Evolutionary conservation across 2,888 invertebrate species (phyloP).

Genomic region (Panzeria rudis): DNA sequence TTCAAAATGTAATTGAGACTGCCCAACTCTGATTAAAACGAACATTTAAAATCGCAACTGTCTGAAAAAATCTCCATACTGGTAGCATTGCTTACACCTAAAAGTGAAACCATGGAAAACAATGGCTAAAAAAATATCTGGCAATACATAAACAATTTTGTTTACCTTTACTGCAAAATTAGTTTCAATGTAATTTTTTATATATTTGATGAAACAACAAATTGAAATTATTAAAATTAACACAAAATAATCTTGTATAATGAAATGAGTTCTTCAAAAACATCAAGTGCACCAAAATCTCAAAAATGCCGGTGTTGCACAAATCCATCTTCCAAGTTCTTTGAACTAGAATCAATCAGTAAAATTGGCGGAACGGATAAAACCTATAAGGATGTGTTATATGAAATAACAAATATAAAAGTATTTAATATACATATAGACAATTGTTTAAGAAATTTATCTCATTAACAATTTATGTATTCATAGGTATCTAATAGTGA

Average conservation of each 20-base stretch:
- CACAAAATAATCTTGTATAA: not conserved
- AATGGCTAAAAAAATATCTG: slow-evolving; percentile 18
- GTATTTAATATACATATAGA: slow-evolving; percentile 26
- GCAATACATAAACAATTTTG: slow-evolving; percentile 36
- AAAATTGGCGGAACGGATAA: slow-evolving; percentile 38
- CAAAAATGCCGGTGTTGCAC: slow-evolving; percentile 65
- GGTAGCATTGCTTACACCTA: too few relatives aligned
- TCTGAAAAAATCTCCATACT: too few relatives aligned
- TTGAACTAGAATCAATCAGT: slow-evolving; percentile 37
- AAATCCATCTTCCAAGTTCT: slow-evolving; percentile 54
- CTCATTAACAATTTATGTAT: not conserved
- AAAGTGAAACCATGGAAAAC: too few relatives aligned
- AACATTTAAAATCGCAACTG: too few relatives aligned
- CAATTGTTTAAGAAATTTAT: not conserved
- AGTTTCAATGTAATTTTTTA: not conserved
- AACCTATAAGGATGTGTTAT: slow-evolving; percentile 56
- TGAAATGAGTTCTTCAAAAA: slow-evolving; percentile 50
- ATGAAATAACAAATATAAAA: slow-evolving; percentile 56
- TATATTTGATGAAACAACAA: not conserved
- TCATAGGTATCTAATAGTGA: slow-evolving; percentile 23
- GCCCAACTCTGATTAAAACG: too few relatives aligned
- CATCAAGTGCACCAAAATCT: slow-evolving; percentile 3
- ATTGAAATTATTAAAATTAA: not conserved
- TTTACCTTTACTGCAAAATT: slow-evolving; percentile 46
- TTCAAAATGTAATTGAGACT: too few relatives aligned